Evolutionary conservation across 2,888 invertebrate genomes (phyloP), one percentile per base, ranked within the genome.

Genomic region (Bombyx huttoni): DNA sequence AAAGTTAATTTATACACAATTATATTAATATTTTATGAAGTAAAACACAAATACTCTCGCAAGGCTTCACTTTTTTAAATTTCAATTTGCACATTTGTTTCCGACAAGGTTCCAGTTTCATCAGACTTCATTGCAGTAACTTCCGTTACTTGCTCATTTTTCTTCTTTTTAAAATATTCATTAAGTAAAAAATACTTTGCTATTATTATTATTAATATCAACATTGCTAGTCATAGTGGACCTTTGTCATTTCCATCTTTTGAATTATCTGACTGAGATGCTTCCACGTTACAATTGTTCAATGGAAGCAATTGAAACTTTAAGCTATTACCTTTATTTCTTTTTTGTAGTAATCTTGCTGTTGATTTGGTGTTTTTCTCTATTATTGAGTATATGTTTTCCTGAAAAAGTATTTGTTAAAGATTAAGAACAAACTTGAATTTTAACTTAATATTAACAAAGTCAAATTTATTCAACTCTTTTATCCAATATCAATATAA

Each of bases 281-380:
- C 54, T 48, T 68, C 61, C 1, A 70, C 60, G 46, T 62, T 68
- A 35, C 58, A 75, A 10, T 73, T 64, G 55, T 69, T 74, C 14
- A 71, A 51, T 2, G 93, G 93, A 9, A 91, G 53, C 58, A 93
- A 85, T 70, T 90, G 91, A 68, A 93, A 93, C 66, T 89, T 91
- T 13, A 93, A 75, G 57, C 87, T 89, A 49, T 80, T 86, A 33
- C 91, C 91, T 73, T 92, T 93, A 8, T 67, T 72, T 49, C 91
- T 85, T 68, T 92, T 93, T 61, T 94, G 93, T 0, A 92, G 83
- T 53, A 93, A 76, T 75, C 88, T 90, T 0, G 90, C 90, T 34
- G 76, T 58, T 52, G 78, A 67, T 59, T 89, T 89, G 52, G 90
- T 73, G 51, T 89, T 76, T 40, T 73, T 75, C 66, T 92, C 92